A percentile compares a stretch with the other conserved stretches of the same genome.
Evolutionary conservation across 35 echinoderm and acorn worm genomes (phyloP).

Genomic region (Lytechinus variegatus): DNA sequence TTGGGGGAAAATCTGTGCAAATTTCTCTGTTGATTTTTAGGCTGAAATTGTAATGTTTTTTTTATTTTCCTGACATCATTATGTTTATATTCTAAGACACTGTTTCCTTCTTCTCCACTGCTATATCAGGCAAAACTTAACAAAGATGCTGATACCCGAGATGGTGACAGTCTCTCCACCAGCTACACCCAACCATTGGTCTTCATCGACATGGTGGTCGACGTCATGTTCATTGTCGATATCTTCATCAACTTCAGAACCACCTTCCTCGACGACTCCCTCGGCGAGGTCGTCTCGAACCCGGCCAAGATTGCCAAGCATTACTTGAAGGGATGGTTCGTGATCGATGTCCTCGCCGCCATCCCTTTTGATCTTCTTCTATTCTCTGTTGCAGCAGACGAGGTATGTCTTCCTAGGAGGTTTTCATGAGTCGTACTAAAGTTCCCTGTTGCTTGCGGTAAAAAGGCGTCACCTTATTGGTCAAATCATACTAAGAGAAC

Average conservation of each 20-base stretch:
- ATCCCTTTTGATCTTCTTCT: constrained; percentile 97
- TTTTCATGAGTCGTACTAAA: too few species aligned
- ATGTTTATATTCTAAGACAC: too few species aligned
- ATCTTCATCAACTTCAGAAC: constrained; percentile 98
- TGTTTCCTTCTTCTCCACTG: not conserved
- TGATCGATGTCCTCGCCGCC: constrained; percentile 89
- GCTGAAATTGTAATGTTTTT: too few species aligned
- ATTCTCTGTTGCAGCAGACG: constrained; percentile 77
- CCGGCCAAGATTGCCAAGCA: constrained; percentile 90
- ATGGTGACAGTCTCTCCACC: constrained; percentile 57
- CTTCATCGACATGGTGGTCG: constrained; percentile 90
- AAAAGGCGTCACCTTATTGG: too few species aligned
- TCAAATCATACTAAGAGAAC: too few species aligned
- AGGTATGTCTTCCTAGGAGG: constrained; percentile 52
- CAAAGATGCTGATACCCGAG: constrained; percentile 90
- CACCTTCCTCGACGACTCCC: constrained; percentile 87
- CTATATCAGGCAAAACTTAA: constrained; percentile 58
- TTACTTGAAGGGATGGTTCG: constrained; percentile 97
- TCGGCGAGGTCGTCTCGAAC: constrained; percentile 88
- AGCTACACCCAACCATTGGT: constrained; percentile 93
- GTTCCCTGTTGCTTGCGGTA: too few species aligned
- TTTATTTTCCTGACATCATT: too few species aligned
- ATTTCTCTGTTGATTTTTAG: too few species aligned
- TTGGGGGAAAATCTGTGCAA: too few species aligned
- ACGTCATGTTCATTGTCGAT: constrained; percentile 97